Percentiles rank a stretch among this genome's conserved stretches.
Conservation (phyloP, 1,140 invertebrate species). For the Aricia agestis region DNA sequence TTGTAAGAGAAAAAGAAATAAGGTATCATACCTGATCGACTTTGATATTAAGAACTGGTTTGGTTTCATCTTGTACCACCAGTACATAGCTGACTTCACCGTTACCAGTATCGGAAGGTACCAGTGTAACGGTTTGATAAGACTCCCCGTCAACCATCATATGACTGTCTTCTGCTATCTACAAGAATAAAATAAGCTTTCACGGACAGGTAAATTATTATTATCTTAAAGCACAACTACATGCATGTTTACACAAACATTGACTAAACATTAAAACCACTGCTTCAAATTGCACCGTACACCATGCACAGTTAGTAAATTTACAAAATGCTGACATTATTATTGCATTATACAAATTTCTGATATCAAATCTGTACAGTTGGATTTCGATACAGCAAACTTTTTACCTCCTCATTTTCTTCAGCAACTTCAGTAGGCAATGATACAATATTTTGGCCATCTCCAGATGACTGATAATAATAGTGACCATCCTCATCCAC, state of each 20-base stretch:
- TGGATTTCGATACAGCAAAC: not conserved
- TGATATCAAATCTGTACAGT: conserved; percentile 3
- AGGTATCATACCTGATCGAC: conserved; percentile 53
- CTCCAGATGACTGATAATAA: conserved; percentile 81
- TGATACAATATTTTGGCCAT: conserved; percentile 80
- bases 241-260: too few species aligned
- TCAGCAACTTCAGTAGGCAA: conserved; percentile 58
- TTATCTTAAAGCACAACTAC: not conserved
- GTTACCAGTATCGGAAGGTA: conserved; percentile 87
- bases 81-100: conserved; percentile 93
- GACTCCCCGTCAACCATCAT: conserved; percentile 75
- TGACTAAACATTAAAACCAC: too few species aligned
- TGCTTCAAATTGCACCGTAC: too few species aligned
- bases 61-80: conserved; percentile 86
- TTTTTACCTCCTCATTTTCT: conserved; percentile 52
- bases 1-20: too few species aligned
- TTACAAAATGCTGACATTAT: too few species aligned
- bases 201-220: not conserved
- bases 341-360: conserved; percentile 16
- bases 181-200: conserved; percentile 23
- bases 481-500: conserved; percentile 87
- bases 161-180: conserved; percentile 38
- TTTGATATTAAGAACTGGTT: conserved; percentile 53
- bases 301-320: too few species aligned
- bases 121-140: conserved; percentile 91